Base-by-base conservation (phyloP, 1,140 invertebrate genomes). In the Pseudomyrmex cubaensis region DNA sequence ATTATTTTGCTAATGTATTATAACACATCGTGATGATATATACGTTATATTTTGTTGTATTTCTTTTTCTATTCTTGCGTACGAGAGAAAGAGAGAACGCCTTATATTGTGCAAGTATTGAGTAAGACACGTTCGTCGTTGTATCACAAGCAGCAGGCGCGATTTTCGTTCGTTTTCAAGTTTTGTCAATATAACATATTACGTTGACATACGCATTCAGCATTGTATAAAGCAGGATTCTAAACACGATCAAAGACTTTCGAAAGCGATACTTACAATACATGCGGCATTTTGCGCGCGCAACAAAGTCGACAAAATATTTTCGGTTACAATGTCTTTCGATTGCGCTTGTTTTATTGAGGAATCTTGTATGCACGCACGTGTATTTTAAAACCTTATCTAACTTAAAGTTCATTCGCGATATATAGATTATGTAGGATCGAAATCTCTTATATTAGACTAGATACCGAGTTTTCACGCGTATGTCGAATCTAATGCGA, bases 381-480 rank as follows among this genome's bases (percentile, higher is more conserved):
- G 57, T 12, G 20, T 76, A 54, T 17, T 48, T 10, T 64, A 44
- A 25, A 25, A 76, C n/a, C 48, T 35, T 7, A 7, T 20, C 61
- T 4, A 12, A 17, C 62, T 67, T 35, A 59, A 70, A 72, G 66
- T 80, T 72, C 46, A 59, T 46, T 72, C 54, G 35, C 35, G 63
- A 15, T 1, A 70, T 48, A 70, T 48, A 48, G 67, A 22, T 22
- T 78, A 22, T 12, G 17, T 48, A 50, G 67, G 54, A 61, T 59
- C 48, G 50, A 57, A 87, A 69, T 75, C 46, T 83, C 86, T 87
- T 85, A 87, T 83, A 85, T 87, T 85, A 85, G 84, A 54, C 35
- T n/a, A 22, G 15, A 52, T 66, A 73, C 50, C 48, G 15, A 59
- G 52, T 61, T 80, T 15, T 74, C 70, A 63, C 54, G 56, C 50